A percentile compares a stretch with the other conserved stretches of the same genome.
phyloP scores from a whole-genome alignment of 2,113 vertebrate genomes.

The Ariopsis seemanni region DNA sequence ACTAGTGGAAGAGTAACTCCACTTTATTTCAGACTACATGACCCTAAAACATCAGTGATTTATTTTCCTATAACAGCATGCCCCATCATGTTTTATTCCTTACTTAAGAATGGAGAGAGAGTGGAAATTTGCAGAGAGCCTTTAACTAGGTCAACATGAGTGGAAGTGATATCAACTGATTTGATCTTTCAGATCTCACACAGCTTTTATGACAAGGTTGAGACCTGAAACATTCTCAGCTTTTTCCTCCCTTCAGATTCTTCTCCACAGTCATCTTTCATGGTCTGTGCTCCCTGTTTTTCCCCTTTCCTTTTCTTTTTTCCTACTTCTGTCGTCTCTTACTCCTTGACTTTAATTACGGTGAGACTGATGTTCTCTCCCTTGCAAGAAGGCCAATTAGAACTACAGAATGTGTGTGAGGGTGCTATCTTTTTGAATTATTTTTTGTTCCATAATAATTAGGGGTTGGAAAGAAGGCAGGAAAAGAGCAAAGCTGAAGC shows the following conservation, averaged over 20 bases:
- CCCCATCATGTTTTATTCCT: neutral
- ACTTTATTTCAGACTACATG: neutral
- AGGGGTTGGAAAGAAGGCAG: neutral
- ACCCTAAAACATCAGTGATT: neutral
- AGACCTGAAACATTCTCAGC: slow-evolving; percentile 6
- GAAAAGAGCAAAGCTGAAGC: slow-evolving; percentile 31
- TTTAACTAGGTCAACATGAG: neutral
- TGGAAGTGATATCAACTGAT: neutral
- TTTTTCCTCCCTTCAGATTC: neutral
- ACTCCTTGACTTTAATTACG: slow-evolving; percentile 50
- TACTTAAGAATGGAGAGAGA: neutral
- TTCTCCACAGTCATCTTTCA: neutral
- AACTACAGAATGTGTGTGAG: slow-evolving; percentile 16
- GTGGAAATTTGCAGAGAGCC: neutral
- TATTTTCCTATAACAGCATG: neutral
- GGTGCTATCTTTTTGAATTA: slow-evolving; percentile 28
- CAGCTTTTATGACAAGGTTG: neutral
- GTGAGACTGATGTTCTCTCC: slow-evolving; percentile 43
- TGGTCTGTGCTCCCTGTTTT: neutral
- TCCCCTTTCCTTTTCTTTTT: neutral
- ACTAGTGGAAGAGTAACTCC: neutral
- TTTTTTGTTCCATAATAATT: slow-evolving; percentile 26
- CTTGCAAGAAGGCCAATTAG: slow-evolving; percentile 43
- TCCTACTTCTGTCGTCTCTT: slow-evolving; percentile 12
- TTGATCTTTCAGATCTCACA: neutral